These are phyloP conservation scores for Syndactyla subalaris DNA, from an alignment of 2,797 vertebrate genomes.

Conservation along the genomic window DNA sequence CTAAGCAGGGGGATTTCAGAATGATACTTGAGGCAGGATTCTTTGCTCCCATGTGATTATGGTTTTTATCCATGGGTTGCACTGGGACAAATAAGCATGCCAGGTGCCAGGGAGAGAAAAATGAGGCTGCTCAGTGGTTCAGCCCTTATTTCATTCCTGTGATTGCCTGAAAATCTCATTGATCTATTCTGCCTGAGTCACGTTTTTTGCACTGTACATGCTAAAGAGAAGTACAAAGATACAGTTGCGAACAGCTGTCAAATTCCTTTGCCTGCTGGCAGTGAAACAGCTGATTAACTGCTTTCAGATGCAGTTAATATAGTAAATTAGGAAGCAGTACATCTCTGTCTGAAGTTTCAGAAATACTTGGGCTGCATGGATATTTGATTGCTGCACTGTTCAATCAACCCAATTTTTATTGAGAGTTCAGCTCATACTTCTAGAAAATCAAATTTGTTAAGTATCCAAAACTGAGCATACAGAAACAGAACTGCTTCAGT, in stretches of 20 bases:
- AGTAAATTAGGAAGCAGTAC: not conserved
- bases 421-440: not conserved
- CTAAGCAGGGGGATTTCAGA: not conserved
- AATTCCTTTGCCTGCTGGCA: not conserved
- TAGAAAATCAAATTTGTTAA: slow-evolving; percentile 7
- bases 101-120: not conserved
- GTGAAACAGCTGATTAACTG: not conserved
- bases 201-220: not conserved
- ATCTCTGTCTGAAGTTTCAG: not conserved
- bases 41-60: not conserved
- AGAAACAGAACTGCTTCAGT: not conserved
- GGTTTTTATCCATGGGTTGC: not conserved
- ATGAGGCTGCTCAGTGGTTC: not conserved
- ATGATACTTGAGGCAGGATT: not conserved
- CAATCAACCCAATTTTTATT: not conserved
- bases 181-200: not conserved
- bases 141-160: fast-evolving
- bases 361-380: not conserved
- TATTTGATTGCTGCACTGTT: not conserved
- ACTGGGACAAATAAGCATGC: not conserved
- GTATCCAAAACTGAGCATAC: not conserved
- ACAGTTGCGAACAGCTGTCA: not conserved
- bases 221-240: not conserved
- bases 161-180: not conserved
- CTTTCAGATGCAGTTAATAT: not conserved